Evolutionary conservation across 2,888 invertebrate genomes (phyloP).

Genomic region (Teleogryllus oceanicus): DNA sequence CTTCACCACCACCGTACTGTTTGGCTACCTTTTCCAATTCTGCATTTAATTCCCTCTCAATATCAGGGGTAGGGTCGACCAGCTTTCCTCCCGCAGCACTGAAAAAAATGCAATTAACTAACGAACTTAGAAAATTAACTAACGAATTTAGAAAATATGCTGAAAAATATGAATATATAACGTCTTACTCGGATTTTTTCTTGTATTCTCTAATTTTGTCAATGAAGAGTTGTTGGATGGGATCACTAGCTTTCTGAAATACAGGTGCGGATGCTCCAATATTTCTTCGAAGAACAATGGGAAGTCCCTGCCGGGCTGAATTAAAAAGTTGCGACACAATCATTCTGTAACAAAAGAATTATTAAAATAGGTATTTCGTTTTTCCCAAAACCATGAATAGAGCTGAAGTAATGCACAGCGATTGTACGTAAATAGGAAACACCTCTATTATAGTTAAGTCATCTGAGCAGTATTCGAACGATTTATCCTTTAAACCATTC

Average conservation of each 20-base stretch:
- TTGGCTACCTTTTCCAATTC: constrained; percentile 79
- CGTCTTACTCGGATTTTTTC: constrained; percentile 74
- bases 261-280: constrained; percentile 68
- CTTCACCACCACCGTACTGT: constrained; percentile 70
- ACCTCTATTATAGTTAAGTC: too few relatives aligned
- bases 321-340: constrained; percentile 40
- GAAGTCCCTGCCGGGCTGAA: constrained; percentile 33
- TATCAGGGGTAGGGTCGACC: constrained; percentile 74
- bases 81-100: constrained; percentile 71
- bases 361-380: not conserved
- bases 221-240: constrained; percentile 89
- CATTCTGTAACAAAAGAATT: constrained; percentile 40
- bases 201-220: constrained; percentile 90
- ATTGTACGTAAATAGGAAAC: too few relatives aligned
- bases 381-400: too few relatives aligned
- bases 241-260: constrained; percentile 72
- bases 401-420: too few relatives aligned
- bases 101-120: constrained; percentile 39
- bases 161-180: not conserved
- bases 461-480: too few relatives aligned
- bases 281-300: constrained; percentile 54
- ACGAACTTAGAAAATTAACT: constrained; percentile 23
- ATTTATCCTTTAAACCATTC: too few relatives aligned
- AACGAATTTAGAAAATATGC: constrained; percentile 18
- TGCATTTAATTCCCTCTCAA: constrained; percentile 67